phyloP scores from a whole-genome alignment of 2,113 vertebrate genomes.

The Thamnophis sirtalis region DNA sequence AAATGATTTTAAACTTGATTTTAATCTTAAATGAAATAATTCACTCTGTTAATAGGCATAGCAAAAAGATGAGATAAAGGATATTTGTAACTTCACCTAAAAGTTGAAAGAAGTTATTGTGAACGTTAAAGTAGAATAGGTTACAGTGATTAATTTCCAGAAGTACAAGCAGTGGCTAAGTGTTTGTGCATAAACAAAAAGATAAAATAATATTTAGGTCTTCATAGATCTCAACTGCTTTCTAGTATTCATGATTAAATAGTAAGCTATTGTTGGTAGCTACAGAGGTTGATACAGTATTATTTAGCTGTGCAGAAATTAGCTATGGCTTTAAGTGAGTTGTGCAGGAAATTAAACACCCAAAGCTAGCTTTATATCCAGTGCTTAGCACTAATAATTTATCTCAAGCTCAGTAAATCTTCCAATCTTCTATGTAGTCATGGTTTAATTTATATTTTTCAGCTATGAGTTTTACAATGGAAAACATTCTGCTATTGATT shows the following conservation, averaged over 20 bases:
- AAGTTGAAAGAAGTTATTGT: neutral
- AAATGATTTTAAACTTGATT: neutral
- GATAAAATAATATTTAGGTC: neutral
- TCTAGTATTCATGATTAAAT: neutral
- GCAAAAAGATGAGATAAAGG: neutral
- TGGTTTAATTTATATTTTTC: neutral
- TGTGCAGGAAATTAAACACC: neutral
- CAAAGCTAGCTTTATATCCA: neutral
- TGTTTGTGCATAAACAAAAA: neutral
- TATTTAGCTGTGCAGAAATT: neutral
- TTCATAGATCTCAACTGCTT: neutral
- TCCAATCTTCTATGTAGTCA: neutral
- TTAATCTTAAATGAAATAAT: neutral
- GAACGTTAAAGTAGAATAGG: neutral
- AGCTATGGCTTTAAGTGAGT: neutral
- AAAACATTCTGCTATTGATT: neutral
- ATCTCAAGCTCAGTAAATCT: neutral
- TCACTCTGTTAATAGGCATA: neutral
- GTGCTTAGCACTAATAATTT: neutral
- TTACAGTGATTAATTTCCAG: neutral
- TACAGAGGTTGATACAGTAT: neutral
- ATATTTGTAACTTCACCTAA: neutral
- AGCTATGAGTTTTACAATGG: neutral
- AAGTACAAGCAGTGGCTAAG: neutral
- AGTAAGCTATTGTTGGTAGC: neutral